phyloP scores from a whole-genome alignment of 1,140 invertebrate genomes.

The Drosophila albomicans region DNA sequence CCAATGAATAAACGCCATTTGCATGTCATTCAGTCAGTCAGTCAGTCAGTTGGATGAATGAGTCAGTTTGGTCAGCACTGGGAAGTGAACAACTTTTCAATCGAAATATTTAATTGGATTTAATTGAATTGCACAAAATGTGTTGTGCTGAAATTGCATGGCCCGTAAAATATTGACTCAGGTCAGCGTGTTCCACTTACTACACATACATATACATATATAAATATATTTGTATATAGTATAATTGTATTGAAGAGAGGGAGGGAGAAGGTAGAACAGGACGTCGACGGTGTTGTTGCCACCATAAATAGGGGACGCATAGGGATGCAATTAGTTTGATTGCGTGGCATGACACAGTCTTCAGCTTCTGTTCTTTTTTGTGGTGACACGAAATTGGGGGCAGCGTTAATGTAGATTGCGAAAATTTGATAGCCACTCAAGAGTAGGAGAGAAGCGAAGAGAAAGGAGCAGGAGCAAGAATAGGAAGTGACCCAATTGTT shows the following conservation, averaged over 20 bases:
- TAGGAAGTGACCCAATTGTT: constrained; percentile 35
- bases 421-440: constrained; percentile 32
- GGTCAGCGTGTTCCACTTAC: neutral
- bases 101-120: constrained; percentile 43
- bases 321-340: constrained; percentile 50
- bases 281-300: neutral
- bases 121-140: constrained; percentile 44
- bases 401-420: constrained; percentile 41
- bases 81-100: constrained; percentile 29
- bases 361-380: neutral
- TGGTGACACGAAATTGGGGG: constrained; percentile 30
- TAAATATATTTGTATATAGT: neutral
- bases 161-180: neutral
- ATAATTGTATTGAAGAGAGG: too few relatives aligned
- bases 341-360: constrained; percentile 14
- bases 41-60: neutral
- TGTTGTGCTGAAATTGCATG: constrained; percentile 20
- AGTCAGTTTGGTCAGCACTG: neutral
- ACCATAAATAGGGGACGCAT: constrained; percentile 31
- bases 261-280: neutral
- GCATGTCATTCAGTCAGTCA: constrained; percentile 29
- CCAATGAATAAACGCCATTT: constrained; percentile 15
- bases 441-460: too few relatives aligned
- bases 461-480: too few relatives aligned
- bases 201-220: constrained; percentile 6